Percentiles rank a stretch among this genome's conserved stretches.
These are phyloP conservation scores for Hemibagrus wyckioides DNA, from an alignment of 2,113 vertebrate genomes.

Conservation along the genomic window DNA sequence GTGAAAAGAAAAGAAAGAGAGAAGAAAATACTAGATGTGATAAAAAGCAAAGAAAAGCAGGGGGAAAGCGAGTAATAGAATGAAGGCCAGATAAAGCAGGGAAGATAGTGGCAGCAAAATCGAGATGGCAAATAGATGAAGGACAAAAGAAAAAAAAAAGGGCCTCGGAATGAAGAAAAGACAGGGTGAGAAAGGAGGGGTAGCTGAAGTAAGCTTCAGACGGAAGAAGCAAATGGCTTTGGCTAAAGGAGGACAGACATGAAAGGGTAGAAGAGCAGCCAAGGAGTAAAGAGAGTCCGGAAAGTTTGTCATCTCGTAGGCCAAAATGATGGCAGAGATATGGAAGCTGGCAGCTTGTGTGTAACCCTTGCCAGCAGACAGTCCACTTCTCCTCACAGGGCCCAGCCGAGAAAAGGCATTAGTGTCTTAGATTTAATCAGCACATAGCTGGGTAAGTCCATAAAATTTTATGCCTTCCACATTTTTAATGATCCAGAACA, in stretches of 20 bases:
- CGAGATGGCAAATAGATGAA: slow-evolving; percentile 47
- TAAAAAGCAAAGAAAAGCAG: slow-evolving; percentile 37
- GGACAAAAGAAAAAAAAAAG: slow-evolving; percentile 46
- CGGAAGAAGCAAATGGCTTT: slow-evolving; percentile 53
- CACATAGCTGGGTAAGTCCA: slow-evolving; percentile 60
- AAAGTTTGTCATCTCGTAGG: slow-evolving; percentile 64
- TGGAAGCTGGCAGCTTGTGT: slow-evolving; percentile 59
- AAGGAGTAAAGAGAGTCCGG: slow-evolving; percentile 54
- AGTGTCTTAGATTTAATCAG: slow-evolving; percentile 60
- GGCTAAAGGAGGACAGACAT: slow-evolving; percentile 53
- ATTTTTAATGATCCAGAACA: slow-evolving; percentile 43
- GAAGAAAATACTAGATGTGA: slow-evolving; percentile 29
- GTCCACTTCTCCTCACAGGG: slow-evolving; percentile 49
- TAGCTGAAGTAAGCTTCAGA: slow-evolving; percentile 34
- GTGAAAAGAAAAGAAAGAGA: slow-evolving; percentile 16
- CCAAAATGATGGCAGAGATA: slow-evolving; percentile 61
- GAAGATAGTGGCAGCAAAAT: slow-evolving; percentile 42
- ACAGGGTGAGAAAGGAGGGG: slow-evolving; percentile 35
- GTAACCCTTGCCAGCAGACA: slow-evolving; percentile 54
- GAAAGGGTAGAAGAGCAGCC: slow-evolving; percentile 52
- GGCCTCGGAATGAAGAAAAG: slow-evolving; percentile 32
- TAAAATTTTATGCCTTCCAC: slow-evolving; percentile 59
- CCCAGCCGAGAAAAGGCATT: slow-evolving; percentile 46
- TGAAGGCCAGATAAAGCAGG: slow-evolving; percentile 42
- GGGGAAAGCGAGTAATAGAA: slow-evolving; percentile 41